phyloP scores from a whole-genome alignment of 2,888 invertebrate species.

The Drosophila basisetae region DNA sequence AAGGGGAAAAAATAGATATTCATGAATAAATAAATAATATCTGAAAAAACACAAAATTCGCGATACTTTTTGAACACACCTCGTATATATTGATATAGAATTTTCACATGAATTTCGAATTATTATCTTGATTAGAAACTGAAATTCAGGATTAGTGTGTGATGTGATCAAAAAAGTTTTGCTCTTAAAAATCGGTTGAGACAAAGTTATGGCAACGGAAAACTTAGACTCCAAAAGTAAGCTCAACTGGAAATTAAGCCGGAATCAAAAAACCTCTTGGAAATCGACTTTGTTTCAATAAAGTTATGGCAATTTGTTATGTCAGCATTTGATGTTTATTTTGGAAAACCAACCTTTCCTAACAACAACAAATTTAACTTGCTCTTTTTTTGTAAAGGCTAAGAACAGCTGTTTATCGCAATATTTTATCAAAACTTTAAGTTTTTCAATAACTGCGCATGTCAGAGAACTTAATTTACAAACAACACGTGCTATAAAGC shows the following conservation, averaged over 20 bases:
- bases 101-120: neutral
- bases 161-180: neutral
- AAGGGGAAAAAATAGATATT: too few species aligned
- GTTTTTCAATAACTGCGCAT: constrained; percentile 40
- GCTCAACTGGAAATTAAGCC: neutral
- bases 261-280: neutral
- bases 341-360: neutral
- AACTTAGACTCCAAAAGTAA: neutral
- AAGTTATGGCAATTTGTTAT: neutral
- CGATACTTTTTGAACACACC: too few species aligned
- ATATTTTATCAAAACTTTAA: constrained; percentile 34
- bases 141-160: neutral
- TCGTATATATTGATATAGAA: neutral
- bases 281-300: neutral
- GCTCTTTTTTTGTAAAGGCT: neutral
- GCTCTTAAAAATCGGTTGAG: neutral
- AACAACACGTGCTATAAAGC: constrained; percentile 52
- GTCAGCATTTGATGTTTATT: neutral
- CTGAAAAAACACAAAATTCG: too few species aligned
- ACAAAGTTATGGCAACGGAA: neutral
- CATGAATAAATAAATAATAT: too few species aligned
- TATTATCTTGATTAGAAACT: neutral
- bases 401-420: constrained; percentile 42
- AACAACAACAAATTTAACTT: neutral
- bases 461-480: constrained; percentile 28